Conservation (phyloP, 2,797 vertebrate species). For the Enoplosus armatus region DNA sequence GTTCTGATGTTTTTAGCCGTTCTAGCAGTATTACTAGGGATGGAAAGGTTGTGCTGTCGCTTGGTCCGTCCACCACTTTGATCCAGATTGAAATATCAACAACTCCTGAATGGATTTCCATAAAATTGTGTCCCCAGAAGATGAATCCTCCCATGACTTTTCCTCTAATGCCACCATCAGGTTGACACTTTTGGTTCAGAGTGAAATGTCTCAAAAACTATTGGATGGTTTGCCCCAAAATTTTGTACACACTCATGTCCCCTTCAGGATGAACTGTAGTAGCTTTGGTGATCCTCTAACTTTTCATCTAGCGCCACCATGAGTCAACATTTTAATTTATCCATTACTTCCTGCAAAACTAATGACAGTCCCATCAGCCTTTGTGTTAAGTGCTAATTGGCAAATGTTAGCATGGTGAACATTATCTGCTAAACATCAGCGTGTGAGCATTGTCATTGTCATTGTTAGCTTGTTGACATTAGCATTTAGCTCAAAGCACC, state of each 20-base stretch:
- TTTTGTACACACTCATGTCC: not conserved
- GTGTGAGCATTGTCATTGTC: not conserved
- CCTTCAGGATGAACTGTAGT: not conserved
- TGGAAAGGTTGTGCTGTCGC: not conserved
- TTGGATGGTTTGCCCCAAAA: not conserved
- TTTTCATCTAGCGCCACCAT: no score
- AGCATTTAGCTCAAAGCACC: not conserved
- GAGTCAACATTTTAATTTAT: no score
- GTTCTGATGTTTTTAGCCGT: not conserved
- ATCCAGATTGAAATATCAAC: not conserved
- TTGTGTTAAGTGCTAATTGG: no score
- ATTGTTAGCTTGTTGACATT: not conserved
- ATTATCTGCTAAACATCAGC: not conserved
- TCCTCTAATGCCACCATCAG: not conserved
- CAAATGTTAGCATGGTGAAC: not conserved
- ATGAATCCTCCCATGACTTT: not conserved
- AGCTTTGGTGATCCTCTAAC: no score
- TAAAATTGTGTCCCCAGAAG: not conserved
- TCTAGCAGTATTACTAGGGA: not conserved
- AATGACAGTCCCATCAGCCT: no score
- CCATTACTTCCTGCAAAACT: not conserved
- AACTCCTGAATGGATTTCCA: not conserved
- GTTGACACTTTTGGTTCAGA: not conserved
- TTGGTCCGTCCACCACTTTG: not conserved
- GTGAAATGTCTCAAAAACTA: no score